Evolutionary conservation across 2,888 invertebrate species (phyloP).

Genomic region (Limnephilus lunatus): DNA sequence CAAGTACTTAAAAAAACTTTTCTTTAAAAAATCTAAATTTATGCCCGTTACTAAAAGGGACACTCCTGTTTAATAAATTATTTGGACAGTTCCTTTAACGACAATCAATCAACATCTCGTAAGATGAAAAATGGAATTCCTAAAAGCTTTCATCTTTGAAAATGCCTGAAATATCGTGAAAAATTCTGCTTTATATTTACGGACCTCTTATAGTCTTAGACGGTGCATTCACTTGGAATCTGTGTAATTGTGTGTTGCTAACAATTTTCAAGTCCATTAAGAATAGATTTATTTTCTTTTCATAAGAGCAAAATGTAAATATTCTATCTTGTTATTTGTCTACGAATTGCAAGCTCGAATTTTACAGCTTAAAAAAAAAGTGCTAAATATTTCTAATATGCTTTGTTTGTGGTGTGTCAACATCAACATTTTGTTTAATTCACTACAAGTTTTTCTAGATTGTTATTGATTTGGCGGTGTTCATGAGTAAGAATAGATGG

Average conservation of each 20-base stretch:
- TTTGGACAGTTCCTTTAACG: neutral
- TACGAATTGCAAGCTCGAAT: no score
- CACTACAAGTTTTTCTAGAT: no score
- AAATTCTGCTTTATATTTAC: neutral
- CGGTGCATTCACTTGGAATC: neutral
- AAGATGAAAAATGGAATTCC: neutral
- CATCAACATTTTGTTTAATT: no score
- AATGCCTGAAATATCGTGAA: neutral
- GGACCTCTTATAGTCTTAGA: neutral
- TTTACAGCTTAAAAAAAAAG: no score
- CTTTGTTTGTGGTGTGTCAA: no score
- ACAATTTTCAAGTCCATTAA: neutral
- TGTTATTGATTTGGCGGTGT: no score
- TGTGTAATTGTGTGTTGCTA: neutral
- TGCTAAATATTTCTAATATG: no score
- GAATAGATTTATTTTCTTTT: neutral
- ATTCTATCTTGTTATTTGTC: no score
- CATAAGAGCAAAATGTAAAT: neutral
- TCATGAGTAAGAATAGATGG: no score
- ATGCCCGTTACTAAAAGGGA: neutral
- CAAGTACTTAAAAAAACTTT: no score
- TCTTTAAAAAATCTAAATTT: neutral
- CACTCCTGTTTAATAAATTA: neutral
- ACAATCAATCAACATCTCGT: constrained; percentile 5
- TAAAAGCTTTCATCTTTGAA: neutral